These are phyloP conservation scores for Oceanites oceanicus DNA, from an alignment of 2,113 vertebrate genomes.

Conservation along the genomic window DNA sequence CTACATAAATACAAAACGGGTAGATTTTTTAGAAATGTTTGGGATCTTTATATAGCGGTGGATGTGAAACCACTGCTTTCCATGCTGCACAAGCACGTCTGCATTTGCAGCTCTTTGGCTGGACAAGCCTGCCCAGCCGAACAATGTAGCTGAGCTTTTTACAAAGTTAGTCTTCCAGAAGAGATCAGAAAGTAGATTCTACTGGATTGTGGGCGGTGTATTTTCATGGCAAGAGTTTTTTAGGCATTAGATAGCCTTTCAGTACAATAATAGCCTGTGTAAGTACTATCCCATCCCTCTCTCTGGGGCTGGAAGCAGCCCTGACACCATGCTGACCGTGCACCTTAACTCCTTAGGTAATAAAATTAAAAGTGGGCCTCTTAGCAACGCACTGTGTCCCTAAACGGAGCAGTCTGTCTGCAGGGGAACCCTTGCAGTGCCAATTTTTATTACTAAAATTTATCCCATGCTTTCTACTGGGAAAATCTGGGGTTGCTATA, in stretches of 20 bases:
- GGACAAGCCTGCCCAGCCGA: not conserved
- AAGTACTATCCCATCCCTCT: not conserved
- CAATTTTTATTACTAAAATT: not conserved
- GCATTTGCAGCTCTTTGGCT: not conserved
- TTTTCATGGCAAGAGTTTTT: not conserved
- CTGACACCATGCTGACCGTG: not conserved
- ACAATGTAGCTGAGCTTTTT: not conserved
- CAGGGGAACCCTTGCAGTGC: not conserved
- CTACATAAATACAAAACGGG: not conserved
- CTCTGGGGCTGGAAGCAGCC: not conserved
- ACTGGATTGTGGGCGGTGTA: not conserved
- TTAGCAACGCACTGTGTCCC: rapidly evolving
- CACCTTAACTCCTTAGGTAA: not conserved
- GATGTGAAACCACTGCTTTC: not conserved
- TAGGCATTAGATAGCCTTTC: not conserved
- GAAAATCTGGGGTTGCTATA: not conserved
- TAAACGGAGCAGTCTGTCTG: not conserved
- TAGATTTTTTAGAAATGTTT: not conserved
- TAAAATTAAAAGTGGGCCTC: not conserved
- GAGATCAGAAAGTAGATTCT: slow-evolving; percentile 33
- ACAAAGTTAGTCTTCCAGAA: slow-evolving; percentile 47
- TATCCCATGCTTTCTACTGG: not conserved
- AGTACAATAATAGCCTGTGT: not conserved
- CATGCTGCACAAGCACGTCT: rapidly evolving
- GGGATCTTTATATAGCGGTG: not conserved